Evolutionary conservation across 2,888 invertebrate genomes (phyloP).

Genomic region (Psococerastis gibbosa): DNA sequence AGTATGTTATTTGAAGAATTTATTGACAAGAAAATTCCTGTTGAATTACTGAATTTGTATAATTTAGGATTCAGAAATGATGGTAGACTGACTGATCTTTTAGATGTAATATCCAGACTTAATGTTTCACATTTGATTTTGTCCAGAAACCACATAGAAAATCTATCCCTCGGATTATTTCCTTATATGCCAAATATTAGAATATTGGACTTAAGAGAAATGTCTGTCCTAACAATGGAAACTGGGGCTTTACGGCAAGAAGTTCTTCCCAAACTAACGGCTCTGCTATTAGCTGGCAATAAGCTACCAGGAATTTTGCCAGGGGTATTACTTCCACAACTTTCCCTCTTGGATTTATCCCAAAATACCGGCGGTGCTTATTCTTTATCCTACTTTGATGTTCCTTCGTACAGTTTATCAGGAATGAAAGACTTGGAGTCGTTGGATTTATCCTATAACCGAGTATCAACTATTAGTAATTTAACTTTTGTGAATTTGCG

Average conservation of each 20-base stretch:
- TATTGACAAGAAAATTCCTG: slow-evolving; percentile 25
- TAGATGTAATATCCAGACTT: slow-evolving; percentile 31
- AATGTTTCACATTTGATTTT: slow-evolving; percentile 31
- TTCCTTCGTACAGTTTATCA: slow-evolving; percentile 30
- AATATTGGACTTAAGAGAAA: slow-evolving; percentile 34
- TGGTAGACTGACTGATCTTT: slow-evolving; percentile 27
- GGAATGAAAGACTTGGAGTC: slow-evolving; percentile 29
- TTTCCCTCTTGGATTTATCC: slow-evolving; percentile 33
- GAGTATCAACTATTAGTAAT: slow-evolving; percentile 31
- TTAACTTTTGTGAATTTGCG: slow-evolving; percentile 32
- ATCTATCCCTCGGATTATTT: slow-evolving; percentile 31
- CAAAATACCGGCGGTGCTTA: slow-evolving; percentile 29
- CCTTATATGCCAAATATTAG: slow-evolving; percentile 35
- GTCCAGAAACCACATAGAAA: slow-evolving; percentile 36
- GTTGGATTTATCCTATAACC: slow-evolving; percentile 34
- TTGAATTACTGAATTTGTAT: slow-evolving; percentile 31
- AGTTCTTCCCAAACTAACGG: slow-evolving; percentile 32
- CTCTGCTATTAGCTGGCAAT: slow-evolving; percentile 32
- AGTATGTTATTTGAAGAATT: slow-evolving; percentile 27
- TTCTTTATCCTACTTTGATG: slow-evolving; percentile 31
- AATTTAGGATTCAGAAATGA: slow-evolving; percentile 33
- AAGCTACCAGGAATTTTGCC: slow-evolving; percentile 32
- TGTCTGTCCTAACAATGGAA: slow-evolving; percentile 29
- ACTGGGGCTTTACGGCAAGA: slow-evolving; percentile 28
- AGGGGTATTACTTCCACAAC: slow-evolving; percentile 29